Evolutionary conservation across 2,113 vertebrate species (phyloP).

Genomic region (Cygnus atratus): DNA sequence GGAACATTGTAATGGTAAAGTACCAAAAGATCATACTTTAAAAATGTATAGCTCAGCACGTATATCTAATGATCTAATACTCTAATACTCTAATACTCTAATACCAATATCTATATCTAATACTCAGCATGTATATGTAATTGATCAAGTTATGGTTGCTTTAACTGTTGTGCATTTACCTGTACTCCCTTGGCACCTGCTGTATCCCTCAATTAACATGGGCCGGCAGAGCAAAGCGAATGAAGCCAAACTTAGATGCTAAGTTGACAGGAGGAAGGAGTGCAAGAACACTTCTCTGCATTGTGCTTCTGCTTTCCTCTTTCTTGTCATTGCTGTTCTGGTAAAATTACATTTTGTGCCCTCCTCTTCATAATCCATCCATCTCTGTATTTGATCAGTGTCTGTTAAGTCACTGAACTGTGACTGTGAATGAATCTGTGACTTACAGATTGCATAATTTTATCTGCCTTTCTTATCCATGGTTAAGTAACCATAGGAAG

Average conservation of each 20-base stretch:
- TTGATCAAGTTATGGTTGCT: background rate
- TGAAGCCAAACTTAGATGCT: background rate
- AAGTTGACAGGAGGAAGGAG: background rate
- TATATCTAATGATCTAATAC: background rate
- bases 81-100: no score
- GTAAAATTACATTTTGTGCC: background rate
- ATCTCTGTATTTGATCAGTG: background rate
- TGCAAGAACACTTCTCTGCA: background rate
- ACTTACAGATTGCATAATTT: background rate
- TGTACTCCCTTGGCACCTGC: background rate
- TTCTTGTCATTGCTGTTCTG: background rate
- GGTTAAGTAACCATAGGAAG: background rate
- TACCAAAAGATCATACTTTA: background rate
- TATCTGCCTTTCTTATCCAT: background rate
- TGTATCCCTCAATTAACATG: background rate
- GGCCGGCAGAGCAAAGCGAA: background rate
- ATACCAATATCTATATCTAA: no score
- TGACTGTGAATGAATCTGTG: background rate
- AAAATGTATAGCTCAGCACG: fast-evolving
- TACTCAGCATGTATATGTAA: background rate
- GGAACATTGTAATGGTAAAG: background rate
- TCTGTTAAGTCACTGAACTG: background rate
- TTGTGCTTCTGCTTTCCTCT: background rate
- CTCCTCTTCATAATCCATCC: background rate
- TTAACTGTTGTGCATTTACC: background rate